Evolutionary conservation across 1,140 invertebrate species (phyloP), one percentile per base, ranked within the genome.

Genomic region (Drosophila fuyamai): DNA sequence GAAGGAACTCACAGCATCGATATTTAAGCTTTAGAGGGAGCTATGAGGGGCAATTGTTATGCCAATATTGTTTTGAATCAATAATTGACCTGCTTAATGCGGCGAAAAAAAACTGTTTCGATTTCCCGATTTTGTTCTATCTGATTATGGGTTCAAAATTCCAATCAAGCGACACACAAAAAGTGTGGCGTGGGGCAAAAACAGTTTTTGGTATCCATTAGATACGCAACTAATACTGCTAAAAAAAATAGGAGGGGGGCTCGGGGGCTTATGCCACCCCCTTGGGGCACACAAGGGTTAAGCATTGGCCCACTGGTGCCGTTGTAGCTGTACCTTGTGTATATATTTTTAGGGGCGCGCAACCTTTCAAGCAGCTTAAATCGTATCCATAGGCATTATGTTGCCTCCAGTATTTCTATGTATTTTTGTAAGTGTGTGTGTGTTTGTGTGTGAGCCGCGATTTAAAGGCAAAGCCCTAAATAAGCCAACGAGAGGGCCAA

Each of bases 301-400:
- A 71, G 65, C 44, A 8, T 16, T 5, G 41, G 32, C 61, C 62
- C 38, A 35, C n/a, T 16, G 35, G 9, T 46, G 2, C 18, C 29
- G 57, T n/a, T 47, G 18, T 5, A 14, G 40, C 29, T 32, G 14
- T 55, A 55, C 71, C 38, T 86, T 79, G 66, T 86, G 71, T 82
- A 68, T 72, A 73, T 86, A 86, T 88, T 86, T 86, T 82, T 86
- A 82, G 83, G 83, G 79, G 76, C 77, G 67, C 79, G 62, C 71
- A 86, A 86, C 83, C 83, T 86, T 86, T 88, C 62, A 68, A 76
- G 70, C 63, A 78, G 83, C 82, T 86, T 86, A 86, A 82, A 79
- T 81, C 84, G 60, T 86, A 86, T 85, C 81, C 80, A 81, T 81
- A 79, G 79, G 82, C 79, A 78, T 71, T 78, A 76, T 74, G 78